Evolutionary conservation across 2,113 vertebrate genomes (phyloP), one percentile per base, ranked within the genome.

Genomic region (Tychaedon coryphoeus): DNA sequence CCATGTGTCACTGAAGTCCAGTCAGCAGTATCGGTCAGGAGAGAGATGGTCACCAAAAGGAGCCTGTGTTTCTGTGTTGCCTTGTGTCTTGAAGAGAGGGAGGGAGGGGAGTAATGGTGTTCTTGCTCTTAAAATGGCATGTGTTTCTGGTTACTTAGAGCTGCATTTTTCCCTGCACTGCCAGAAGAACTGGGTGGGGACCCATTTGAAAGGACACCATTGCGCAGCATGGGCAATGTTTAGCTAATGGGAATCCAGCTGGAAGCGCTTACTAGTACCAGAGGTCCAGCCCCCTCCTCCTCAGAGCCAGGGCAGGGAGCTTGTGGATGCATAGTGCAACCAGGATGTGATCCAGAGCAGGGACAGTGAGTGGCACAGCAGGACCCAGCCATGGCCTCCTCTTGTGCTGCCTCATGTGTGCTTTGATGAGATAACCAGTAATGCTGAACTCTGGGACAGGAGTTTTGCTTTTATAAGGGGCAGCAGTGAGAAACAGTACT

Each of bases 311-410:
- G 19, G 29, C 48, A 79, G 72, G 53, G 40, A 76, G 51, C 51
- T 53, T 36, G 42, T 0, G 0, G 36, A 20, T 13, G 6, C 28
- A 19, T 17, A 40, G 71, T 6, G 17, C 51, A 72, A 45, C 53
- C 53, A 61, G 71, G 48, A 29, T 69, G 62, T 0, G 1, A 83
- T 43, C 19, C 20, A 47, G 19, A 65, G 53, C 84, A 74, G 51
- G 57, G 34, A 34, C 20, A 19, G 43, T 19, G 31, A 72, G 50
- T 26, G 40, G 43, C 53, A 60, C 29, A 15, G 54, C 3, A 4
- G 57, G 57, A 78, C 47, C 18, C 8, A 25, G 70, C 43, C 15
- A 2, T 4, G 19, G 5, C 43, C 72, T 71, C 15, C 50, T 88
- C 28, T 65, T 86, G 23, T 62, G 77, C 65, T 3, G 2, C 43